Conservation (phyloP, 2,113 vertebrate genomes). For the Tichodroma muraria region DNA sequence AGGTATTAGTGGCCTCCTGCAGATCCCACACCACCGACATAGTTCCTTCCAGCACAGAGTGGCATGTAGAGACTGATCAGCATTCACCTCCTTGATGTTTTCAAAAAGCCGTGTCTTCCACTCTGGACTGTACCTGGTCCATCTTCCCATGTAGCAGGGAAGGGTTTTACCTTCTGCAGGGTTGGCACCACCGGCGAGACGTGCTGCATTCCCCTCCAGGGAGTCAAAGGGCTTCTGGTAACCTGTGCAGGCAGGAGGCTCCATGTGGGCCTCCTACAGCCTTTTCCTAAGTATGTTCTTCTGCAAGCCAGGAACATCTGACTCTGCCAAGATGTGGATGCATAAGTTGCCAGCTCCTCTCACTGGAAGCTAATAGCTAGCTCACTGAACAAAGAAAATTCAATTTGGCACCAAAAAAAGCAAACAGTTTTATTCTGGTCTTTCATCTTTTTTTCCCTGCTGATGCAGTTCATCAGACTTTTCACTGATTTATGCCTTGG, state of each 20-base stretch:
- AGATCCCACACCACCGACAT: rapidly evolving
- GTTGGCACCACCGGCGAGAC: rapidly evolving
- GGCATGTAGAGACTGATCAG: rapidly evolving
- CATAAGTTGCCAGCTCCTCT: neutral
- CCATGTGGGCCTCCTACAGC: rapidly evolving
- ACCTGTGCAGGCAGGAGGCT: neutral
- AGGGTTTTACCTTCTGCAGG: neutral
- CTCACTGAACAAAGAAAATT: neutral
- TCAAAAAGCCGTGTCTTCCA: neutral
- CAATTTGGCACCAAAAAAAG: neutral
- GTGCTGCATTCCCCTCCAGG: rapidly evolving
- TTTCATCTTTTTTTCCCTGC: neutral
- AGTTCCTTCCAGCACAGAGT: neutral
- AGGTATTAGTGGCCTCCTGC: neutral
- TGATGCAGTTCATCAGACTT: neutral
- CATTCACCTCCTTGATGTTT: neutral
- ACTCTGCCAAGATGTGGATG: neutral
- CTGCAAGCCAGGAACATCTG: neutral
- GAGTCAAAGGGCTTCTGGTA: neutral
- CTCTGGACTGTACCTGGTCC: neutral
- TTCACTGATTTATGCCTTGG: neutral
- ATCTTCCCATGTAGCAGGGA: neutral
- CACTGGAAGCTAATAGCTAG: neutral
- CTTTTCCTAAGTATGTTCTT: neutral
- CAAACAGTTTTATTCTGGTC: neutral